These are phyloP conservation scores for Hydraecia micacea DNA, from an alignment of 2,888 invertebrate species.

Conservation along the genomic window DNA sequence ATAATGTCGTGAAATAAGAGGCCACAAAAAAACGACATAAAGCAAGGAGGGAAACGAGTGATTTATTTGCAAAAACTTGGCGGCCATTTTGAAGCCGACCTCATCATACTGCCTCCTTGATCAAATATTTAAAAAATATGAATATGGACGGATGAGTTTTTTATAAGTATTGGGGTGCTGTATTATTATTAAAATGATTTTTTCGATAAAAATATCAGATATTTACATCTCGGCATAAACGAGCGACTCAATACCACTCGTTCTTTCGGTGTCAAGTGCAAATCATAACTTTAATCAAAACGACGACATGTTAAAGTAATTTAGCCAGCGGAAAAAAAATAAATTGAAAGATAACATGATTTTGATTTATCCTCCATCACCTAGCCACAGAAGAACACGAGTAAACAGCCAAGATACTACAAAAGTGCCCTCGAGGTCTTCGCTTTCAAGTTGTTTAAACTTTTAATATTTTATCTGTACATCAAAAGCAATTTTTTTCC, in stretches of 20 bases:
- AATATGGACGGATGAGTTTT: conserved; percentile 59
- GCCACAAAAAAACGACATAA: conserved; percentile 72
- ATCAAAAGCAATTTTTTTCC: conserved; percentile 62
- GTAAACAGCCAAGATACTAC: conserved; percentile 10
- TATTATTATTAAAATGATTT: conserved; percentile 33
- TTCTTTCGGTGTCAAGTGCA: conserved; percentile 15
- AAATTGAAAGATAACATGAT: conserved; percentile 13
- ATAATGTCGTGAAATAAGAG: conserved; percentile 77
- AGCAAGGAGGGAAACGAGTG: conserved; percentile 74
- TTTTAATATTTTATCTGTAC: conserved; percentile 47
- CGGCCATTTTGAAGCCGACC: conserved; percentile 72
- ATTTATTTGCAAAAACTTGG: conserved; percentile 75
- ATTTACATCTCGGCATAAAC: conserved; percentile 23
- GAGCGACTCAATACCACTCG: not conserved
- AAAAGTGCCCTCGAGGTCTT: conserved; percentile 10
- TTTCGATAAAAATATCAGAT: conserved; percentile 34
- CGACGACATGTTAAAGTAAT: conserved; percentile 18
- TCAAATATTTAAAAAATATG: conserved; percentile 75
- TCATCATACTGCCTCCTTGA: conserved; percentile 66
- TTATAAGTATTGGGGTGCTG: conserved; percentile 48
- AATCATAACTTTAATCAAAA: conserved; percentile 36
- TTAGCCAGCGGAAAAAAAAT: conserved; percentile 19
- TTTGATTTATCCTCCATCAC: not conserved
- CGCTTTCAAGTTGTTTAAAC: conserved; percentile 38
- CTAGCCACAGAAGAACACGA: conserved; percentile 10